Evolutionary conservation across 2,113 vertebrate genomes (phyloP), one percentile per base, ranked within the genome.

Genomic region (Girardinichthys multiradiatus): DNA sequence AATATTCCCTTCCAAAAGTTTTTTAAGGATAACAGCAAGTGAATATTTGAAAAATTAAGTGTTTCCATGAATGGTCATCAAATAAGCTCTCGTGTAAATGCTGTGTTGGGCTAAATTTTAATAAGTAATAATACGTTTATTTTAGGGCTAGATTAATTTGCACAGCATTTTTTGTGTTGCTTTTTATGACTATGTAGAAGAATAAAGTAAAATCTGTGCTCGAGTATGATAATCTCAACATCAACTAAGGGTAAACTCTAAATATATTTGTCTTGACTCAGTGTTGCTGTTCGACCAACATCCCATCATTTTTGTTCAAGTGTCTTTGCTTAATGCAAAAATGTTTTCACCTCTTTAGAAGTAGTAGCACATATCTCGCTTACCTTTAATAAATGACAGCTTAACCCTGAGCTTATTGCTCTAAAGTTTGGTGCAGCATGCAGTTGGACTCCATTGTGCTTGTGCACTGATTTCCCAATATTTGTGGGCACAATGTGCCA

Each of bases 401-500:
- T n/a, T 28, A 54, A 65, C 31, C 57, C 57, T 68, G 58, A 72
- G 31, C 64, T 70, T 54, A 37, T 57, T 33, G 68, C 13, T 65
- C 11, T 19, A 42, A 8, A 19, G 14, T 42, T 19, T 24, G 24
- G 59, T 33, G 72, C 13, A 63, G 35, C 27, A 60, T 8, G 11
- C 14, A 30, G 11, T 62, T 45, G 58, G 37, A 28, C 21, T 83
- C 75, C 31, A 24, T 72, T 80, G 76, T 37, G 70, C 77, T 86
- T 74, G 88, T 87, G 71, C 83, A 19, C 88, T 66, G 74, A 87
- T 92, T 91, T 88, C 81, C 86, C 78, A 68, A 86, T 48, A 77
- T 82, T 86, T 85, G 79, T 79, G 51, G 39, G 61, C 70, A 87
- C 86, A 88, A 74, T 83, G 75, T 64, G 73, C 82, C 65, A 66